Base-by-base conservation (phyloP, 2,888 invertebrate genomes). In the Antheraea assamensis region DNA sequence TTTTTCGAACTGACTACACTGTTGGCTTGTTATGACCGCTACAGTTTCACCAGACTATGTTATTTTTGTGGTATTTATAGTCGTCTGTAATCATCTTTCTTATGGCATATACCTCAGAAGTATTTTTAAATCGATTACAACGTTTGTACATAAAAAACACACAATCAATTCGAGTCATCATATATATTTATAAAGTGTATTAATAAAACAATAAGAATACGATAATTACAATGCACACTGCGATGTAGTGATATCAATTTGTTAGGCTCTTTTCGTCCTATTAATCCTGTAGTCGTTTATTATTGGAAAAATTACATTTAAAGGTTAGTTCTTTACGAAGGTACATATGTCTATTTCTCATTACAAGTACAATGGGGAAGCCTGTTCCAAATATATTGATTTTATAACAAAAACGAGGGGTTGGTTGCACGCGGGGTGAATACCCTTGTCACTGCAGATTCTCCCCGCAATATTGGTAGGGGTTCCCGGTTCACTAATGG, bases 321-420 rank as follows among this genome's bases (percentile, higher is more conserved):
- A 58, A 58, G 58, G 42, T 10, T 58, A 24, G 17, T 42, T 52
- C 35, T 35, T 55, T 71, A 24, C 49, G 31, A 64, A 24, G 24
- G 19, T 52, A 52, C 71, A 27, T 71, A 64, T 70, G 31, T 82
- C 79, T 81, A 78, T 84, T 84, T 84, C 84, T 84, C 83, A 83
- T 87, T 88, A 82, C 85, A 84, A 84, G 82, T 84, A 83, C 83
- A 86, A 85, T 64, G 30, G 30, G 15, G 35, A 87, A 83, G 83
- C 85, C 83, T 88, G 85, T 83, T 89, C 88, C 85, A 92, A 92
- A 93, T 91, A 89, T 94, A 94, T 94, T 90, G 94, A 94, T 94
- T 94, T 93, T 92, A 87, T 92, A 93, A 93, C 93, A 94, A 93
- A 93, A 93, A 92, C 91, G 92, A 90, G 93, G 92, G 93, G 92